These are phyloP conservation scores for Corvus cornix DNA, from an alignment of 2,113 vertebrate genomes.

Conservation along the genomic window DNA sequence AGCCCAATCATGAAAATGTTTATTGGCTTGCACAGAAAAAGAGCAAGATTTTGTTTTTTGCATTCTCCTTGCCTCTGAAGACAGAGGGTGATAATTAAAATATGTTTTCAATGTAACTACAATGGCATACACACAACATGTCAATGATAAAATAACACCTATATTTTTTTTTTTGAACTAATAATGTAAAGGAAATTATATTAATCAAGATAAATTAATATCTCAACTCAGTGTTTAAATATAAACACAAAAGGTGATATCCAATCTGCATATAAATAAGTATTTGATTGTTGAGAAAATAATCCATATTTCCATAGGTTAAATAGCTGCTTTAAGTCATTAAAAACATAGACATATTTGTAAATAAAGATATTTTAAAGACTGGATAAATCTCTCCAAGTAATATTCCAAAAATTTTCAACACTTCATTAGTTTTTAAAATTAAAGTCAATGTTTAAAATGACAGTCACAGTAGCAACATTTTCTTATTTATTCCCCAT, in stretches of 20 bases:
- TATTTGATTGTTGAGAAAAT: not conserved
- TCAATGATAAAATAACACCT: not conserved
- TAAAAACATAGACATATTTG: not conserved
- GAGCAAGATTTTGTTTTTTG: not conserved
- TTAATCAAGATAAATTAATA: not conserved
- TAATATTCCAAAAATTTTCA: not conserved
- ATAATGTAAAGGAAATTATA: not conserved
- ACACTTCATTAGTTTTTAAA: not conserved
- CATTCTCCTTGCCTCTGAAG: not conserved
- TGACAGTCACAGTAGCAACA: not conserved
- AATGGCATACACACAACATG: not conserved
- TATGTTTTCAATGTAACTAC: not conserved
- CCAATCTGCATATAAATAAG: not conserved
- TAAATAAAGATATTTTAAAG: conserved; percentile 10
- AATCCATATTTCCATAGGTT: not conserved
- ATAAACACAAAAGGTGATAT: not conserved
- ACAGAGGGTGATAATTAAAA: not conserved
- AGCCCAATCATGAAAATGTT: not conserved
- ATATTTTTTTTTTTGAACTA: not conserved
- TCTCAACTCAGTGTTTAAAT: not conserved
- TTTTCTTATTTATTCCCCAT: not conserved
- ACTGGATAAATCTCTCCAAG: not conserved
- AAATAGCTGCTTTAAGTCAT: not conserved
- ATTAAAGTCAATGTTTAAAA: not conserved
- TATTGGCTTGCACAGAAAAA: not conserved